phyloP scores from a whole-genome alignment of 2,113 vertebrate genomes.

The Pygoscelis antarcticus region DNA sequence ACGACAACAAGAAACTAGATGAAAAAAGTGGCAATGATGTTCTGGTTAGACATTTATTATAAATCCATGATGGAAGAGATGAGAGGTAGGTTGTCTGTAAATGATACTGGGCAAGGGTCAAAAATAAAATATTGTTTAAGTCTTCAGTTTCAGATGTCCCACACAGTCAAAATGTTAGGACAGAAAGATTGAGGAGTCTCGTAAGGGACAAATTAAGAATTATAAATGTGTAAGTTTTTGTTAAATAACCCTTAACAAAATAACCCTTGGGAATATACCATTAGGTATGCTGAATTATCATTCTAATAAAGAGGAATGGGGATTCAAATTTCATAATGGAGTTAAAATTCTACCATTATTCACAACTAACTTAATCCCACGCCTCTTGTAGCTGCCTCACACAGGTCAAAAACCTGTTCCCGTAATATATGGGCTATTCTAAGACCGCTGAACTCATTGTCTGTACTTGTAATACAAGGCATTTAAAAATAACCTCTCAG shows the following conservation, averaged over 20 bases:
- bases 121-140: not conserved
- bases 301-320: not conserved
- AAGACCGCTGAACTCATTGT: not conserved
- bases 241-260: not conserved
- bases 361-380: not conserved
- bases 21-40: not conserved
- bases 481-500: conserved; percentile 2
- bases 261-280: not conserved
- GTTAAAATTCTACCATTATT: not conserved
- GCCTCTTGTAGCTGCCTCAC: not conserved
- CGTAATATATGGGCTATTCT: not conserved
- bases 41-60: not conserved
- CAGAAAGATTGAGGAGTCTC: not conserved
- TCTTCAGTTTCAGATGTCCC: not conserved
- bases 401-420: not conserved
- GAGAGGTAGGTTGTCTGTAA: not conserved
- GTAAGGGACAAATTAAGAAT: not conserved
- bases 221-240: not conserved
- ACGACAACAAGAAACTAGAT: not conserved
- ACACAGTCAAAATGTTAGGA: not conserved
- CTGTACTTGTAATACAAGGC: not conserved
- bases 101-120: not conserved
- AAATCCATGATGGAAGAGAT: not conserved
- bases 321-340: not conserved
- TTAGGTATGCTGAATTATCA: not conserved